These are phyloP conservation scores for Cephus pulcher DNA, from an alignment of 2,888 invertebrate species.

Conservation along the genomic window DNA sequence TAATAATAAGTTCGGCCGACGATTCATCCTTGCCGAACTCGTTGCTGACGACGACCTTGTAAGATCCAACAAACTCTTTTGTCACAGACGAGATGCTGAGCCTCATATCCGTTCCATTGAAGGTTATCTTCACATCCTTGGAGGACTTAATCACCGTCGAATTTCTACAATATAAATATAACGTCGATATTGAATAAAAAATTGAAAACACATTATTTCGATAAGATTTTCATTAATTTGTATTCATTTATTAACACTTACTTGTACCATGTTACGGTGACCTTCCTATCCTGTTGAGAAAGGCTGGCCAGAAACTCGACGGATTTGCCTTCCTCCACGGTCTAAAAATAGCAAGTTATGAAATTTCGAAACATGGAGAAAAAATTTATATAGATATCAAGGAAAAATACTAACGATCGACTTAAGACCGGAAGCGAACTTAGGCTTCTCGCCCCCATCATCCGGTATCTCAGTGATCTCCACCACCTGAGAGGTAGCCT, in stretches of 20 bases:
- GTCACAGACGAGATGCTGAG: conserved; percentile 82
- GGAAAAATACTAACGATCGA: conserved; percentile 74
- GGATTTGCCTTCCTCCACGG: conserved; percentile 78
- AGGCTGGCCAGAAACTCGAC: conserved; percentile 83
- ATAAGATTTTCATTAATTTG: background rate
- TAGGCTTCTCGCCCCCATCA: conserved; percentile 83
- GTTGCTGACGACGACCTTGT: conserved; percentile 88
- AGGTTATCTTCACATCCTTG: conserved; percentile 81
- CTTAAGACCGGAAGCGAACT: conserved; percentile 80
- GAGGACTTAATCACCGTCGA: conserved; percentile 80
- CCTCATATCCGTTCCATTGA: conserved; percentile 85
- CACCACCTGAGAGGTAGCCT: conserved; percentile 89
- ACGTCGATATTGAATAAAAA: background rate
- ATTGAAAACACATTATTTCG: background rate
- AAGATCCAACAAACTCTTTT: conserved; percentile 82
- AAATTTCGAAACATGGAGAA: conserved; percentile 47
- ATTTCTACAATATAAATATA: conserved; percentile 57
- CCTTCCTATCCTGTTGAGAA: conserved; percentile 81
- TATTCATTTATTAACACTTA: conserved; percentile 63
- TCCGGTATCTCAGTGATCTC: conserved; percentile 87
- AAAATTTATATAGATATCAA: conserved; percentile 10
- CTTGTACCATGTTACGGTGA: conserved; percentile 88
- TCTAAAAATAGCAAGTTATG: conserved; percentile 67
- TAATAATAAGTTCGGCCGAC: conserved; percentile 85
- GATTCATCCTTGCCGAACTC: conserved; percentile 92